Evolutionary conservation across 1,140 invertebrate species (phyloP).

Genomic region (Venturia canescens): DNA sequence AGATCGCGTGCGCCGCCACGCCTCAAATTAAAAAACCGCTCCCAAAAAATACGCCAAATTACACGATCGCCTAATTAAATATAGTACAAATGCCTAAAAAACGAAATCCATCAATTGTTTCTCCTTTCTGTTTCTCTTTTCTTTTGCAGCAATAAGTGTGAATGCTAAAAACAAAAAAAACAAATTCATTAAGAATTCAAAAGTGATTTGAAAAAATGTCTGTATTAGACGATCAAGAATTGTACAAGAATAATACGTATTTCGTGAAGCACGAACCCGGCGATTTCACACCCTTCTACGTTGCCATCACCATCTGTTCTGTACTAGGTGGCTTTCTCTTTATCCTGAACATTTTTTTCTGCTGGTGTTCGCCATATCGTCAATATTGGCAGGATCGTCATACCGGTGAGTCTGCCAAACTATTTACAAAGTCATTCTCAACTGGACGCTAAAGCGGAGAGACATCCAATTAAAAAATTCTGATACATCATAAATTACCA

Average conservation of each 20-base stretch:
- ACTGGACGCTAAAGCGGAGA: background rate
- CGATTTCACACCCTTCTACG: slow-evolving; percentile 87
- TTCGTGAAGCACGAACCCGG: slow-evolving; percentile 80
- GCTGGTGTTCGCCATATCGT: slow-evolving; percentile 87
- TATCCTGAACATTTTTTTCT: slow-evolving; percentile 85
- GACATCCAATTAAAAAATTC: background rate
- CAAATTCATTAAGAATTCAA: slow-evolving; percentile 50
- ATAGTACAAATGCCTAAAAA: too few relatives aligned
- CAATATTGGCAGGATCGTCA: slow-evolving; percentile 89
- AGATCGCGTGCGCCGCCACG: too few relatives aligned
- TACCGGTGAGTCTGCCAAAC: slow-evolving; percentile 80
- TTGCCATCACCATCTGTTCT: slow-evolving; percentile 86
- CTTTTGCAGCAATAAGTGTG: slow-evolving; percentile 71
- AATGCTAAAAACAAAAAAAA: slow-evolving; percentile 53
- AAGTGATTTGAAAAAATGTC: slow-evolving; percentile 76
- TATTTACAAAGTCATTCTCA: slow-evolving; percentile 13
- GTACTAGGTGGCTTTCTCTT: slow-evolving; percentile 83
- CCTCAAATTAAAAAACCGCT: too few relatives aligned
- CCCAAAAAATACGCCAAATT: too few relatives aligned
- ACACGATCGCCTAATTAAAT: too few relatives aligned
- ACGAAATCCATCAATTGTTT: background rate
- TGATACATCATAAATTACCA: background rate
- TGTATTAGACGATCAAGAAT: slow-evolving; percentile 81
- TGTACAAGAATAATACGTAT: slow-evolving; percentile 82
- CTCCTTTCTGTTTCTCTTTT: slow-evolving; percentile 49